Base-by-base conservation (phyloP, 2,888 invertebrate species). In the Drosophila koepferae region DNA sequence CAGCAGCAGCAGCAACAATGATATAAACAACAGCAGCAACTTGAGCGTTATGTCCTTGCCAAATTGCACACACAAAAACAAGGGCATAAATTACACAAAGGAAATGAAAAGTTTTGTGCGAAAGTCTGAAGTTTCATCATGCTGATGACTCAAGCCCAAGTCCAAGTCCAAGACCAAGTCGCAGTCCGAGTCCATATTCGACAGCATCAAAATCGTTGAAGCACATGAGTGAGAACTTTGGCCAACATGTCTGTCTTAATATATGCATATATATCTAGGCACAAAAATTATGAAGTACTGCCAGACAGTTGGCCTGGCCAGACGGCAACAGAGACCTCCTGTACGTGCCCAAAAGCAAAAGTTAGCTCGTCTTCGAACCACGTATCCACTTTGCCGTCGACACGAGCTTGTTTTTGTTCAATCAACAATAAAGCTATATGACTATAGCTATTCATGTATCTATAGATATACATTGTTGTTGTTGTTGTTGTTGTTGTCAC, bases 31-130 rank as follows among this genome's bases (percentile, higher is more conserved):
- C 67, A 59, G 46, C 46, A 49, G 49, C 49, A 49, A 49, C 31
- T 48, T 31, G 40, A 63, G 40, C 44, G 62, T 61, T 59, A 54
- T 66, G 59, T 67, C 70, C 70, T 61, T 72, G 54, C 31, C 51
- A 61, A 74, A 72, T 63, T 65, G 60, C 69, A 66, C 54, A 74
- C 56, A 67, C 60, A 72, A 79, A 81, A 81, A 75, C 84, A 80
- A 80, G 71, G 59, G 82, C 87, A 87, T 81, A 89, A 89, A 86
- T 86, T 81, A 74, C 74, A 77, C 81, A 86, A 83, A 77, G 78
- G 56, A 75, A 60, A 66, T 66, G 67, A 46, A 63, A 72, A 73
- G 63, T 64, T 77, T 72, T 56, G 48, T 54, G 31, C 62, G 34
- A 72, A 60, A 66, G 49, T 67, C 86, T 75, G 43, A 80, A 82